These are phyloP conservation scores for Poecilia latipinna DNA, from an alignment of 2,113 vertebrate species.

Conservation along the genomic window DNA sequence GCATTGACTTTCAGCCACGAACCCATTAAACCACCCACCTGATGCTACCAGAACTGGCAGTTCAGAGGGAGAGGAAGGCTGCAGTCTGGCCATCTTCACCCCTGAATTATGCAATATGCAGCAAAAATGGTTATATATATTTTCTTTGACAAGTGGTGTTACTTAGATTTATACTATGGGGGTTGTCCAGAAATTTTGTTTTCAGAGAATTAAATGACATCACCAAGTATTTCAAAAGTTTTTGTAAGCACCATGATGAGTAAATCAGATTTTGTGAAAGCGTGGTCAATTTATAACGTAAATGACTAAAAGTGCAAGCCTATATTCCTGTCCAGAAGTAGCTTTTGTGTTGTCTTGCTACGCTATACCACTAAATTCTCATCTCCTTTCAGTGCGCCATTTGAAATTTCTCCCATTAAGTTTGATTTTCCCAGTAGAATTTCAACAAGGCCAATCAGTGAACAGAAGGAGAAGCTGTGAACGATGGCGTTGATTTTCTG, in stretches of 20 bases:
- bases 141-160: background rate
- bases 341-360: no score
- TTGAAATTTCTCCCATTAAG: no score
- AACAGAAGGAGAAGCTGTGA: no score
- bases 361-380: no score
- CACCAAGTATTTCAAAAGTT: background rate
- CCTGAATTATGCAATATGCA: background rate
- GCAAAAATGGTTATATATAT: background rate
- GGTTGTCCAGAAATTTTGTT: background rate
- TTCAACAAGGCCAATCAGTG: no score
- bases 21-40: background rate
- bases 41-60: background rate
- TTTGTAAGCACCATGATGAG: background rate
- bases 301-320: background rate
- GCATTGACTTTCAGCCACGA: constrained; percentile 15
- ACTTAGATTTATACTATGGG: background rate
- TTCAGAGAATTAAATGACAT: background rate
- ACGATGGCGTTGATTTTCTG: no score
- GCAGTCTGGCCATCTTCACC: background rate
- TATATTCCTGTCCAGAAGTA: background rate
- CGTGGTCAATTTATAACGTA: background rate
- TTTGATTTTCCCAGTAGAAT: no score
- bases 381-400: no score
- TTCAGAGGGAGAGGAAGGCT: background rate
- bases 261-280: no score